A percentile compares a stretch with the other conserved stretches of the same genome.
These are phyloP conservation scores for Heliconius himera DNA, from an alignment of 1,140 invertebrate genomes.

Conservation along the genomic window DNA sequence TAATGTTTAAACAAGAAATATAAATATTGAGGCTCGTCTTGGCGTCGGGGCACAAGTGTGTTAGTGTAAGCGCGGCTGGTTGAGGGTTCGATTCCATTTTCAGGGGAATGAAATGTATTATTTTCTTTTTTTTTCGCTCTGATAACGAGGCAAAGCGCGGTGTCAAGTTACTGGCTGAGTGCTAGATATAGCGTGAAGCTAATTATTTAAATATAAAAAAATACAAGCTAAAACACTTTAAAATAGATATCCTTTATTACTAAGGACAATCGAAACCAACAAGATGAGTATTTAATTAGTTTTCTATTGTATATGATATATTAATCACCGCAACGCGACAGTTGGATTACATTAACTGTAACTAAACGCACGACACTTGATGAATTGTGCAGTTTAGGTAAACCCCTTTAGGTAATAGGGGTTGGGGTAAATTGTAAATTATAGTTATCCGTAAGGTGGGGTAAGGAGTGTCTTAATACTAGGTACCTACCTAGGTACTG, in stretches of 20 bases:
- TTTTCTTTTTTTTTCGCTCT: no score
- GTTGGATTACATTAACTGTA: constrained; percentile 61
- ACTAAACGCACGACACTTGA: constrained; percentile 51
- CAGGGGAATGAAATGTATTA: no score
- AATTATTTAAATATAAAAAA: not conserved
- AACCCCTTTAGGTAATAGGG: not conserved
- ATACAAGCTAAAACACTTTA: not conserved
- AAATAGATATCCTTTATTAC: not conserved
- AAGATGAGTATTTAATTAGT: constrained; percentile 38
- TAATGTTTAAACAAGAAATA: no score
- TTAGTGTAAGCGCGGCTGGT: no score
- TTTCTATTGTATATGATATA: constrained; percentile 54
- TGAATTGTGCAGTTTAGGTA: constrained; percentile 31
- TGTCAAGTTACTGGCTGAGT: no score
- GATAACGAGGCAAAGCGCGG: no score
- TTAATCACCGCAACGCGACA: constrained; percentile 64
- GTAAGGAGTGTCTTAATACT: no score
- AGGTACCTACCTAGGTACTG: no score
- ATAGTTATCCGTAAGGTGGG: not conserved
- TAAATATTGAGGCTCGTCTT: no score
- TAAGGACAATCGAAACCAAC: constrained; percentile 16
- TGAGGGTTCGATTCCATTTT: no score
- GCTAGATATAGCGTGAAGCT: no score
- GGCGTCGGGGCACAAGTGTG: no score
- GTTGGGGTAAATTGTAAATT: not conserved